phyloP scores from a whole-genome alignment of 2,797 vertebrate species.

The Hybognathus amarus region DNA sequence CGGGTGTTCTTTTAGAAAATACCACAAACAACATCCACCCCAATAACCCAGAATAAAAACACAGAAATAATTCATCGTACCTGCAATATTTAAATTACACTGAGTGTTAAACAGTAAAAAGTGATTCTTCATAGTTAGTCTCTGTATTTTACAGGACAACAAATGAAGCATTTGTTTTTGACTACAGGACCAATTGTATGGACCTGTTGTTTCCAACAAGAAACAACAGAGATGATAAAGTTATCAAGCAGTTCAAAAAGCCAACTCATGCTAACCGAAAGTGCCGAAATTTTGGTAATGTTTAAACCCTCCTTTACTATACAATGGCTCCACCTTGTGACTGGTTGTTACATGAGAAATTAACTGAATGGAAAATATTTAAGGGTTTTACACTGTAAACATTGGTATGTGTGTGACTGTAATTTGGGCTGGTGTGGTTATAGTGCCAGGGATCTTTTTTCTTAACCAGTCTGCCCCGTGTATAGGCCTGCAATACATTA shows the following conservation, averaged over 20 bases:
- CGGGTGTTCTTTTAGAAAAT: background rate
- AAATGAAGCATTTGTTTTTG: background rate
- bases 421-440: too few relatives aligned
- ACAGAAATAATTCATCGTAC: background rate
- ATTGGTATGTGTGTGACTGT: too few relatives aligned
- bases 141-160: background rate
- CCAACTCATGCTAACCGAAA: background rate
- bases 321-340: constrained; percentile 2
- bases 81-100: background rate
- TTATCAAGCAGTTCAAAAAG: background rate
- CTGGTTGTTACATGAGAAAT: background rate
- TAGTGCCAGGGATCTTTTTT: too few relatives aligned
- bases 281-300: too few relatives aligned
- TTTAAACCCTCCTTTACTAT: background rate
- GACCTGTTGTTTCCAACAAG: too few relatives aligned
- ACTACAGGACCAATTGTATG: background rate
- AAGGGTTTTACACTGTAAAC: too few relatives aligned
- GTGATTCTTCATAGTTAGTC: background rate
- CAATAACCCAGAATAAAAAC: background rate
- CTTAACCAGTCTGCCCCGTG: too few relatives aligned
- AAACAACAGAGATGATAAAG: background rate
- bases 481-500: too few relatives aligned
- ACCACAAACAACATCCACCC: background rate
- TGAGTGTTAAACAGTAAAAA: background rate
- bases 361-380: too few relatives aligned